Conservation (phyloP, 2,888 invertebrate genomes). For the Athripsodes cinereus region DNA sequence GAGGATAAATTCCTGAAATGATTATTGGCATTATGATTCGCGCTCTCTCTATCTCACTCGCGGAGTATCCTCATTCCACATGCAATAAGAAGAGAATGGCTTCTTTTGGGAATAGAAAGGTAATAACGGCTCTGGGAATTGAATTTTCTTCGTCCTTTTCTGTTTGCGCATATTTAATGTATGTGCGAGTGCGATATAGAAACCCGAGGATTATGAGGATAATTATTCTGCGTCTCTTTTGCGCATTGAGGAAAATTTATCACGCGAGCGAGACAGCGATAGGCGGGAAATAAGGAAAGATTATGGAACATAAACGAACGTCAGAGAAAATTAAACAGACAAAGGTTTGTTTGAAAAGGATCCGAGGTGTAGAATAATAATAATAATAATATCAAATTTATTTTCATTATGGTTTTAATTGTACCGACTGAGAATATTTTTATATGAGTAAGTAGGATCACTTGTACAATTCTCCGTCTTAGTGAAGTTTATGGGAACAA, state of each 20-base stretch:
- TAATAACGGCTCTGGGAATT: slow-evolving; percentile 23
- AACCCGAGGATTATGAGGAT: slow-evolving; percentile 26
- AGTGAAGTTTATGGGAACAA: too few species aligned
- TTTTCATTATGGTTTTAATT: slow-evolving; percentile 22
- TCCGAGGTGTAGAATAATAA: slow-evolving; percentile 2
- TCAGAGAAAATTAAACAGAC: slow-evolving; percentile 24
- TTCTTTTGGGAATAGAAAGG: slow-evolving; percentile 14
- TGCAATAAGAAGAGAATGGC: slow-evolving; percentile 10
- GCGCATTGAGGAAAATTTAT: neutral
- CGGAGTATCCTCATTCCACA: neutral
- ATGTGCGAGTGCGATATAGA: slow-evolving; percentile 16
- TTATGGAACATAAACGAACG: slow-evolving; percentile 24
- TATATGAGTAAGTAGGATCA: too few species aligned
- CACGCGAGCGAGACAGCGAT: slow-evolving; percentile 8
- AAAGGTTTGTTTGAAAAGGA: slow-evolving; percentile 19
- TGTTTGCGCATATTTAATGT: slow-evolving; percentile 8
- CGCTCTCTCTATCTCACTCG: slow-evolving; percentile 10
- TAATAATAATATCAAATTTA: slow-evolving; percentile 14
- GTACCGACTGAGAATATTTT: slow-evolving; percentile 1
- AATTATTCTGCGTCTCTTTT: slow-evolving; percentile 24
- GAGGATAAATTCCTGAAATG: slow-evolving; percentile 4
- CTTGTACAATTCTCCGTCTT: too few species aligned
- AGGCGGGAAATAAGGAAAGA: slow-evolving; percentile 16
- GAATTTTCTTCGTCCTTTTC: slow-evolving; percentile 21
- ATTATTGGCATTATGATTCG: slow-evolving; percentile 20